These are phyloP conservation scores for Trichonephila inaurata DNA, from an alignment of 1,140 invertebrate genomes.

Conservation along the genomic window DNA sequence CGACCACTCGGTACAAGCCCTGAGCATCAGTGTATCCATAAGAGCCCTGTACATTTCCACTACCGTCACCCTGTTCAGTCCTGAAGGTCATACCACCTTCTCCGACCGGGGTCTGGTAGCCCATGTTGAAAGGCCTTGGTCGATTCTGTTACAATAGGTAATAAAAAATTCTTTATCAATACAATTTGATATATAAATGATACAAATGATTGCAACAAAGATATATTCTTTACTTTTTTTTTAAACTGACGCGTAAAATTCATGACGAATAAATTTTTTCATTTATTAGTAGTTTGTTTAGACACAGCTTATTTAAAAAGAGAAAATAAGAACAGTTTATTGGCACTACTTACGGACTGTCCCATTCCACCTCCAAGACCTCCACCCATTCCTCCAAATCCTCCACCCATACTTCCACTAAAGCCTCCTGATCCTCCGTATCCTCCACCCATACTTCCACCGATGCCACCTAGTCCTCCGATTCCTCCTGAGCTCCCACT, in stretches of 20 bases:
- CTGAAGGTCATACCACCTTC: slow-evolving; percentile 23
- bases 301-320: too few relatives aligned
- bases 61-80: slow-evolving; percentile 73
- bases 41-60: slow-evolving; percentile 72
- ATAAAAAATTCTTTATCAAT: too few relatives aligned
- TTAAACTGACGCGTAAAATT: too few relatives aligned
- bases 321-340: too few relatives aligned
- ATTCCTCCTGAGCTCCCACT: not conserved
- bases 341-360: not conserved
- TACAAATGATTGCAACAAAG: too few relatives aligned
- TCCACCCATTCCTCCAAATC: not conserved
- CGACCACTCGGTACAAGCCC: slow-evolving; percentile 74
- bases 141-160: not conserved
- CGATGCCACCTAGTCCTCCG: not conserved
- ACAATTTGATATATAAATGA: too few relatives aligned
- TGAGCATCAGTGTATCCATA: slow-evolving; percentile 76
- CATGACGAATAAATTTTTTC: too few relatives aligned
- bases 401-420: not conserved
- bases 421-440: not conserved
- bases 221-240: not conserved
- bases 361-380: not conserved
- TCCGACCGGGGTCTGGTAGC: slow-evolving; percentile 50
- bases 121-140: not conserved
- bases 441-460: not conserved
- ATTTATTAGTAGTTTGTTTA: not conserved